phyloP scores from a whole-genome alignment of 2,888 invertebrate genomes.

The Strigamia maritima region DNA sequence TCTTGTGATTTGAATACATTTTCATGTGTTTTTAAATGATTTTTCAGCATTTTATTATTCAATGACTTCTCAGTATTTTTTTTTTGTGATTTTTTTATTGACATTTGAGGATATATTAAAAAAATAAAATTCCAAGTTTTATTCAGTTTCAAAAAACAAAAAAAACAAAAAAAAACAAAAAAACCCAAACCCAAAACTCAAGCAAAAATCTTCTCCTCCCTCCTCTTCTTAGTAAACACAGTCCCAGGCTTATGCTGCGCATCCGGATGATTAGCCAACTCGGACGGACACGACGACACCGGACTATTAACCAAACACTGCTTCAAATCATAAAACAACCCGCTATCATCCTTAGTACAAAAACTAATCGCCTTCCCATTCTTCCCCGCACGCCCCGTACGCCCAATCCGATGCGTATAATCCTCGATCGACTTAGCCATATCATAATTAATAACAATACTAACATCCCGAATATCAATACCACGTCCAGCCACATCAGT shows the following conservation, averaged over 20 bases:
- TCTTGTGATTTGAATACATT: no score
- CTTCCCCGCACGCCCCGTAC: slow-evolving; percentile 98
- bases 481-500: slow-evolving; percentile 99
- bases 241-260: slow-evolving; percentile 97
- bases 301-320: slow-evolving; percentile 84
- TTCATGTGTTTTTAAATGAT: no score
- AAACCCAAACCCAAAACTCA: slow-evolving; percentile 86
- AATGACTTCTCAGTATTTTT: no score
- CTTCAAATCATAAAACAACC: slow-evolving; percentile 94
- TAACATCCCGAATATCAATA: slow-evolving; percentile 99
- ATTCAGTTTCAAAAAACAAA: no score
- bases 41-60: no score
- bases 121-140: no score
- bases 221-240: slow-evolving; percentile 79
- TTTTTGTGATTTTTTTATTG: no score
- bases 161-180: no score
- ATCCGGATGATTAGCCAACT: slow-evolving; percentile 95
- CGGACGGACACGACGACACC: slow-evolving; percentile 91
- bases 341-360: slow-evolving; percentile 93
- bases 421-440: slow-evolving; percentile 99
- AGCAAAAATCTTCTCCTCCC: slow-evolving; percentile 94
- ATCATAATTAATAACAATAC: slow-evolving; percentile 98
- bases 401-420: slow-evolving; percentile 96
- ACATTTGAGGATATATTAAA: no score
- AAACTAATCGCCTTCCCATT: slow-evolving; percentile 94